Conservation (phyloP, 2,888 invertebrate species). For the Esperia sulphurella region DNA sequence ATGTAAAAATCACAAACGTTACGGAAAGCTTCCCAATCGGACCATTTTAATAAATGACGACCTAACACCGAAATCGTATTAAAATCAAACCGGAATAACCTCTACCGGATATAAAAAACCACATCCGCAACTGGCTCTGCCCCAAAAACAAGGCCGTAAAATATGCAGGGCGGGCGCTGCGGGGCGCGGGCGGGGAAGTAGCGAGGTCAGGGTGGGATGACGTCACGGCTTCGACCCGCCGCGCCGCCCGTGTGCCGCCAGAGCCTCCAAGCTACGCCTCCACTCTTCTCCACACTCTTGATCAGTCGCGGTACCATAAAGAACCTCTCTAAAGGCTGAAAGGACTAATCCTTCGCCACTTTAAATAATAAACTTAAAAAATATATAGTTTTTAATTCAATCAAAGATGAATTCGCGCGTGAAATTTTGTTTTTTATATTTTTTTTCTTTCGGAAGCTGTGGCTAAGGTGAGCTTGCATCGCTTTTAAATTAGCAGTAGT, state of each 20-base stretch:
- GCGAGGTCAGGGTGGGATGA: constrained; percentile 68
- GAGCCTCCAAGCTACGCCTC: constrained; percentile 25
- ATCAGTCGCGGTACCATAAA: constrained; percentile 44
- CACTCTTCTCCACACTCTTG: constrained; percentile 48
- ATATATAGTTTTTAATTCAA: neutral
- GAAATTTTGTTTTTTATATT: constrained; percentile 14
- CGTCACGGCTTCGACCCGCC: constrained; percentile 61
- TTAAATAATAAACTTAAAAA: constrained; percentile 12
- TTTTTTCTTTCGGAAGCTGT: constrained; percentile 31
- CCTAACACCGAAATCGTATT: constrained; percentile 22
- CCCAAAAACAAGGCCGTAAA: constrained; percentile 60
- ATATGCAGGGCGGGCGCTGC: constrained; percentile 51
- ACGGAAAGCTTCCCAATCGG: neutral
- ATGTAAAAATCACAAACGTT: neutral
- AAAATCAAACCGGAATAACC: constrained; percentile 19
- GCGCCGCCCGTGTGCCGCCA: constrained; percentile 48
- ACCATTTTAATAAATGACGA: constrained; percentile 11
- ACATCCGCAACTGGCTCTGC: constrained; percentile 36
- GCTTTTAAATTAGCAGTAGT: neutral
- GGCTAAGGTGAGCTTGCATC: constrained; percentile 21
- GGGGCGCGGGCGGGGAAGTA: constrained; percentile 34
- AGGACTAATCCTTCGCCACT: constrained; percentile 18
- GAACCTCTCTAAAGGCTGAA: constrained; percentile 25
- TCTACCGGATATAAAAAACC: constrained; percentile 36
- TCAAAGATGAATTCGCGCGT: constrained; percentile 15